A percentile compares a stretch with the other conserved stretches of the same genome.
Conservation (phyloP, 2,797 vertebrate genomes). For the Lateolabrax maculatus region DNA sequence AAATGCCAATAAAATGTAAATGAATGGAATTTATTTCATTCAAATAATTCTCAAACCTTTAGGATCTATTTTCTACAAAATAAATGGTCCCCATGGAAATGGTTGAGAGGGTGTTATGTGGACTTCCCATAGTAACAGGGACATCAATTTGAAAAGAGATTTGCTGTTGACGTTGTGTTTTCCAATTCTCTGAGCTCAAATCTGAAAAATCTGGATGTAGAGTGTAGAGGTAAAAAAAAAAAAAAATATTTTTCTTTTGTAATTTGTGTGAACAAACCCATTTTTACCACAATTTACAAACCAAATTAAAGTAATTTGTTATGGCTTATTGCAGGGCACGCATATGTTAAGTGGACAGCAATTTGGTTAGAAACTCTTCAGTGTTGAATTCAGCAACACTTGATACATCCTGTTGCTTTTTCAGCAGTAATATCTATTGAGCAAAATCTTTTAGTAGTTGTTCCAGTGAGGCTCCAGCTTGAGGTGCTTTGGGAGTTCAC, state of each 20-base stretch:
- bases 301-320: background rate
- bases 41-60: background rate
- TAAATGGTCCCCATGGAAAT: background rate
- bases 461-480: conserved; percentile 7
- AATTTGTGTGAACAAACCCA: no score
- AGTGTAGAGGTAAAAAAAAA: background rate
- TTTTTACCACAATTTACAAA: no score
- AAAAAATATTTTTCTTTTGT: no score
- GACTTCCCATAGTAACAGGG: background rate
- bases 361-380: background rate
- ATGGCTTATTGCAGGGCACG: background rate
- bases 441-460: background rate
- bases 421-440: background rate
- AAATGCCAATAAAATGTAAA: background rate
- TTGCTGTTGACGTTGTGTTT: no score
- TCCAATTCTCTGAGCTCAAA: no score
- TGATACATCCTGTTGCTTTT: background rate
- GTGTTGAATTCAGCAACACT: conserved; percentile 3
- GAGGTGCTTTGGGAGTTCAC: background rate
- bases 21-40: background rate
- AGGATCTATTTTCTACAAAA: background rate
- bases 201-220: background rate
- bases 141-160: background rate
- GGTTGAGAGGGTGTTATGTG: background rate
- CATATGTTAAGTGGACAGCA: no score